Evolutionary conservation across 2,113 vertebrate species (phyloP).

Genomic region (Ivindomyrus marchei): DNA sequence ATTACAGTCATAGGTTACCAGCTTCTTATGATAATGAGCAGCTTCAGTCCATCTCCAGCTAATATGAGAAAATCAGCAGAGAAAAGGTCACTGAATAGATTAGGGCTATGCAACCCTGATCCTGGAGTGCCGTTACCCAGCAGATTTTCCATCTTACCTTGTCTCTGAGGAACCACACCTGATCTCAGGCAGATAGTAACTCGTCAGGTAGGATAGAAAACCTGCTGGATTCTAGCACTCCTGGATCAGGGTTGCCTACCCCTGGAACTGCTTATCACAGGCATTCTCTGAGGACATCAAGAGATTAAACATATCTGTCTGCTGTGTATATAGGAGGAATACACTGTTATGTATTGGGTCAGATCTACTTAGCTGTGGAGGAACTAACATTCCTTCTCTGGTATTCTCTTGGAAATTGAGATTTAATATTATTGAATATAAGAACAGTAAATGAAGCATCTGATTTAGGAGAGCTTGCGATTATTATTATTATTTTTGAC

Average conservation of each 20-base stretch:
- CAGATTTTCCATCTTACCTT: not conserved
- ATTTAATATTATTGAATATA: not conserved
- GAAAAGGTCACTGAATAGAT: not conserved
- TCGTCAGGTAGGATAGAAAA: not conserved
- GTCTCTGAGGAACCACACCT: not conserved
- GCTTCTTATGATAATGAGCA: not conserved
- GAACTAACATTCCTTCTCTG: not conserved
- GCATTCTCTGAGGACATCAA: not conserved
- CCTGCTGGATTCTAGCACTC: not conserved
- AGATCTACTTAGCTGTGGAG: not conserved
- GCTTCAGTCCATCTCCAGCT: not conserved
- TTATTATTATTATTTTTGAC: not conserved
- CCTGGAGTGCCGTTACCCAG: too few relatives aligned
- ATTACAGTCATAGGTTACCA: not conserved
- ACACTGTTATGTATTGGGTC: not conserved
- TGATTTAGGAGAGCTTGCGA: not conserved
- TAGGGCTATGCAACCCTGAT: not conserved
- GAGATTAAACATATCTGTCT: not conserved
- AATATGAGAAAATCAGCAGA: not conserved
- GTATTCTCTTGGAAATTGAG: not conserved
- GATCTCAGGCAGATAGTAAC: not conserved
- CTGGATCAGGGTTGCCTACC: not conserved
- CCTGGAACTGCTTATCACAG: not conserved
- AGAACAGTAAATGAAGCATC: not conserved
- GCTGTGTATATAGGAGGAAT: not conserved